These are phyloP conservation scores for Papilio aristodemus DNA, from an alignment of 1,140 invertebrate genomes.

Conservation along the genomic window DNA sequence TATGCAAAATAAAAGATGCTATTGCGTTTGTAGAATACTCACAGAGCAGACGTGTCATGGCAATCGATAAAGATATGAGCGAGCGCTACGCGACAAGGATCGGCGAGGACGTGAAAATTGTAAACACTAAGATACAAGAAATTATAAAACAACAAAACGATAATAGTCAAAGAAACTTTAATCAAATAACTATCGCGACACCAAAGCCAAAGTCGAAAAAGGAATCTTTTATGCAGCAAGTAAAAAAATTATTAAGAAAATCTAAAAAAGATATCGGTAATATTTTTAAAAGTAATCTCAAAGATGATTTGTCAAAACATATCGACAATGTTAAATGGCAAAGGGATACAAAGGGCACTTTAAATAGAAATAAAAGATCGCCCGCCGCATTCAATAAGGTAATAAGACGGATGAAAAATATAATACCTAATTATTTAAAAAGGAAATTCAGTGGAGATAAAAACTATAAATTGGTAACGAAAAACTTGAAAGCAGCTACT, in stretches of 20 bases:
- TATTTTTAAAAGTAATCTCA: slow-evolving; percentile 46
- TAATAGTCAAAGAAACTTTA: slow-evolving; percentile 13
- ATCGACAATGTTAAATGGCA: slow-evolving; percentile 48
- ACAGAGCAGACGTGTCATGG: slow-evolving; percentile 45
- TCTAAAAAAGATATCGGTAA: slow-evolving; percentile 52
- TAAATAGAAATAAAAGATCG: slow-evolving; percentile 47
- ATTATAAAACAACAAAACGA: slow-evolving; percentile 40
- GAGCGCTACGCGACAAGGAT: slow-evolving; percentile 46
- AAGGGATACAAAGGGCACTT: slow-evolving; percentile 45
- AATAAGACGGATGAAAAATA: slow-evolving; percentile 52
- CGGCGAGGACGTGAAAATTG: slow-evolving; percentile 39
- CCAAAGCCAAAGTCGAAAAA: slow-evolving; percentile 18
- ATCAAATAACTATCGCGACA: not conserved
- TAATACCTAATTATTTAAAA: slow-evolving; percentile 54
- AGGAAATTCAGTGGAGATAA: slow-evolving; percentile 48
- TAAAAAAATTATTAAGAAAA: slow-evolving; percentile 52
- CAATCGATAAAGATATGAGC: slow-evolving; percentile 36
- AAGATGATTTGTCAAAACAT: slow-evolving; percentile 35
- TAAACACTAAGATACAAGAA: slow-evolving; percentile 43
- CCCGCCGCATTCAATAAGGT: slow-evolving; percentile 37
- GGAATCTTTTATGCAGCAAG: slow-evolving; percentile 50
- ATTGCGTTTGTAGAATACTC: slow-evolving; percentile 45
- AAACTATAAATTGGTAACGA: slow-evolving; percentile 34
- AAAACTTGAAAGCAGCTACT: slow-evolving; percentile 18
- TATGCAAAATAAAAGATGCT: slow-evolving; percentile 53